phyloP scores from a whole-genome alignment of 2,113 vertebrate genomes.

The Xenopus borealis region DNA sequence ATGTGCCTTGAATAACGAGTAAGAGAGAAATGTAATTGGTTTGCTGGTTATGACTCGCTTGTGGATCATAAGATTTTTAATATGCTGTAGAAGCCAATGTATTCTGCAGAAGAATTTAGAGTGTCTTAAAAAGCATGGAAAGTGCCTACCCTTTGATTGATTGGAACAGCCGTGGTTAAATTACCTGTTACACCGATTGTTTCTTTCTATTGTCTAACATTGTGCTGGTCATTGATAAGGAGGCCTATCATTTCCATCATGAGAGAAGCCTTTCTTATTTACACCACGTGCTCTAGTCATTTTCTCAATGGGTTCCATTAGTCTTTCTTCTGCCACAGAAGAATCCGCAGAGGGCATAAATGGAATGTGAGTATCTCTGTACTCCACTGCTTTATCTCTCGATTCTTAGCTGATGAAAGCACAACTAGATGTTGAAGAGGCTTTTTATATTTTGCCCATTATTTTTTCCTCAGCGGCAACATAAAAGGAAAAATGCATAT shows the following conservation, averaged over 20 bases:
- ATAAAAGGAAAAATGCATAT: not conserved
- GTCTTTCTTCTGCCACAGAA: constrained; percentile 10
- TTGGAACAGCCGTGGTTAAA: constrained; percentile 40
- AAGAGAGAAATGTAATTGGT: constrained; percentile 64
- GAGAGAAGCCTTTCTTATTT: constrained; percentile 17
- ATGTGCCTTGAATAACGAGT: constrained; percentile 60
- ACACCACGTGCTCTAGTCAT: constrained; percentile 6
- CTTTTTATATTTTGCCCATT: constrained; percentile 4
- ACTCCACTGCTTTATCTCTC: not conserved
- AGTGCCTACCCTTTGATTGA: constrained; percentile 53
- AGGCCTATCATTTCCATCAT: constrained; percentile 7
- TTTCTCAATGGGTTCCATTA: constrained; percentile 10
- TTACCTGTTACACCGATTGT: not conserved
- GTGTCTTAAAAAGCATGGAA: constrained; percentile 55
- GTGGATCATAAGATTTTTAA: constrained; percentile 66
- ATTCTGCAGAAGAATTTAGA: constrained; percentile 60
- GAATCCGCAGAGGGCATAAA: constrained; percentile 7
- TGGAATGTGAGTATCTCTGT: constrained; percentile 5
- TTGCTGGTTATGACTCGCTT: constrained; percentile 65
- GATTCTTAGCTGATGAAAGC: not conserved
- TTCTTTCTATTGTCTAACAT: constrained; percentile 8
- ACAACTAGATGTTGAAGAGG: not conserved
- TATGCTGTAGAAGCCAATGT: constrained; percentile 65
- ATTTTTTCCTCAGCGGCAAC: not conserved
- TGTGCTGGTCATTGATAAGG: constrained; percentile 18